These are phyloP conservation scores for Lepidurus couesii DNA, from an alignment of 1,140 invertebrate genomes.

Conservation along the genomic window DNA sequence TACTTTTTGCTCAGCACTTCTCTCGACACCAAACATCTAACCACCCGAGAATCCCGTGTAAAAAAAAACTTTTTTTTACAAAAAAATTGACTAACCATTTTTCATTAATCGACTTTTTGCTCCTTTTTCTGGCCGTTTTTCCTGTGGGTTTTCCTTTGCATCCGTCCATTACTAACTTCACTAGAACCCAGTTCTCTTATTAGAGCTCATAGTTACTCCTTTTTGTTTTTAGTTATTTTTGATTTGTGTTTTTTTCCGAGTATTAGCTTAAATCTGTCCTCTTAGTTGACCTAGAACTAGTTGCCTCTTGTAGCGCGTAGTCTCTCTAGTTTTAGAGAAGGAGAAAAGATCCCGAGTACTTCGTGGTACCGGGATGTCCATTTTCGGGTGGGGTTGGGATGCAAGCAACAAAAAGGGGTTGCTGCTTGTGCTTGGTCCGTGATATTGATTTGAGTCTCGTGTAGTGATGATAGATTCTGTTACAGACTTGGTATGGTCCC, in stretches of 20 bases:
- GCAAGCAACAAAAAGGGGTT: not conserved
- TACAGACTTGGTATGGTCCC: conserved; percentile 34
- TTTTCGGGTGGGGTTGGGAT: not conserved
- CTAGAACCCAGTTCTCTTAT: not conserved
- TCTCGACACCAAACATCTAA: conserved; percentile 9
- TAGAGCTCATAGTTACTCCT: conserved; percentile 7
- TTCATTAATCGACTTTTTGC: too few species aligned
- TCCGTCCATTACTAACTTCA: not conserved
- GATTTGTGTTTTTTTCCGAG: conserved; percentile 23
- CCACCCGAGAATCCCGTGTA: not conserved
- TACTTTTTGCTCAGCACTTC: conserved; percentile 7
- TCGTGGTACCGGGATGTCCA: not conserved
- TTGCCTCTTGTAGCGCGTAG: conserved; percentile 9
- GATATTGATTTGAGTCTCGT: conserved; percentile 22
- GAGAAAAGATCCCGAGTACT: not conserved
- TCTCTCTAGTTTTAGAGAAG: not conserved
- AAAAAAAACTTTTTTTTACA: too few species aligned
- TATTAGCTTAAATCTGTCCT: not conserved
- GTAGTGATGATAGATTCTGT: conserved; percentile 24
- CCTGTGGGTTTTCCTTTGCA: not conserved
- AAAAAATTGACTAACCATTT: too few species aligned
- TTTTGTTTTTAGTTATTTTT: not conserved
- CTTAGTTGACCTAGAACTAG: conserved; percentile 19
- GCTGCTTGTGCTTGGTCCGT: conserved; percentile 15
- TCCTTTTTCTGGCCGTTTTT: conserved; percentile 1